Evolutionary conservation across 2,113 vertebrate genomes (phyloP).

Genomic region (Cricetomys ansorgei): DNA sequence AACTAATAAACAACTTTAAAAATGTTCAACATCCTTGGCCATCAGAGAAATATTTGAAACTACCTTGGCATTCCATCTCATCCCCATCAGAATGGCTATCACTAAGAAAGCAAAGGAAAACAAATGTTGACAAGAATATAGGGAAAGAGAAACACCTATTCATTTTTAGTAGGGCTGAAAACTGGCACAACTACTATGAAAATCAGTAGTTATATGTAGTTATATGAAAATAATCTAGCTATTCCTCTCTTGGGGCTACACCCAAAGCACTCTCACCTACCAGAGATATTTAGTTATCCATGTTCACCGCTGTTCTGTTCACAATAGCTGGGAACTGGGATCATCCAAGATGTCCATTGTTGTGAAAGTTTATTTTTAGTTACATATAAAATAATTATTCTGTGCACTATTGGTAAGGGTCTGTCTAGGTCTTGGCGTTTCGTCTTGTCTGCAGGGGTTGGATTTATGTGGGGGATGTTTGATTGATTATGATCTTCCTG

Average conservation of each 20-base stretch:
- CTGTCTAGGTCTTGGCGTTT: too few relatives aligned
- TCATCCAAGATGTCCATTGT: background rate
- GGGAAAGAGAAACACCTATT: background rate
- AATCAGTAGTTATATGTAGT: too few relatives aligned
- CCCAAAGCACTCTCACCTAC: background rate
- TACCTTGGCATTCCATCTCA: background rate
- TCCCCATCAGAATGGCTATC: background rate
- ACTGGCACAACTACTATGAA: background rate
- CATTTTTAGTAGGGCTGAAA: background rate
- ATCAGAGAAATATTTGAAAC: background rate
- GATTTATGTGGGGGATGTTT: too few relatives aligned
- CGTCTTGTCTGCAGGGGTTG: too few relatives aligned
- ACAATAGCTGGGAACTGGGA: background rate
- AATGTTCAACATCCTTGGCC: background rate
- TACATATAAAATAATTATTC: too few relatives aligned
- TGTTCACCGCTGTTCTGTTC: background rate
- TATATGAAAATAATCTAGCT: background rate
- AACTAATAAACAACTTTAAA: background rate
- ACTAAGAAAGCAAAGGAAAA: background rate
- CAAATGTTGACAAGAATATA: background rate
- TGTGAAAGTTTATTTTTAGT: too few relatives aligned
- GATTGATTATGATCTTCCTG: too few relatives aligned
- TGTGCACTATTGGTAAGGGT: too few relatives aligned
- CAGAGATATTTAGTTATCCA: background rate
- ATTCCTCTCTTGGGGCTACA: background rate